phyloP scores from a whole-genome alignment of 2,797 vertebrate genomes.

The Sebastes nivosus region DNA sequence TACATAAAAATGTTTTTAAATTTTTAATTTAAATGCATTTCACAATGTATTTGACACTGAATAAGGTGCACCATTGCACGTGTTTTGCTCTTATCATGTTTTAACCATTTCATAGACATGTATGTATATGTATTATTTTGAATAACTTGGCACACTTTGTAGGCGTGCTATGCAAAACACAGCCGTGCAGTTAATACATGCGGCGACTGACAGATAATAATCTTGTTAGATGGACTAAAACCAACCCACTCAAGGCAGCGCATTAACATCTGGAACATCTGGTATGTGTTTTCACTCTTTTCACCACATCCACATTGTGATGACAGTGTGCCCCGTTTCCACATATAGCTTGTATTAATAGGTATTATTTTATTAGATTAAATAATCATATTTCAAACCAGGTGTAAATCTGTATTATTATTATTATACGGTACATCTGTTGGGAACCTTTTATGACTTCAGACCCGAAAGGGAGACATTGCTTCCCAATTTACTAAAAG shows the following conservation, averaged over 20 bases:
- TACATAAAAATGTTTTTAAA: too few relatives aligned
- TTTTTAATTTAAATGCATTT: too few relatives aligned
- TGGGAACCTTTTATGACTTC: not conserved
- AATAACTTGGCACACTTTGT: too few relatives aligned
- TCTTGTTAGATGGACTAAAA: too few relatives aligned
- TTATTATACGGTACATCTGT: not conserved
- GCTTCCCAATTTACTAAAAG: not conserved
- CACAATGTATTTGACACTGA: too few relatives aligned
- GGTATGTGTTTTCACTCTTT: not conserved
- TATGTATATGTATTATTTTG: too few relatives aligned
- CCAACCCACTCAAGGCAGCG: not conserved
- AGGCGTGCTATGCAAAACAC: too few relatives aligned
- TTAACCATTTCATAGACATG: too few relatives aligned
- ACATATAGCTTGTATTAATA: not conserved
- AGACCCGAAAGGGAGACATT: not conserved
- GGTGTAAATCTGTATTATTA: not conserved
- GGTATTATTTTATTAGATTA: not conserved
- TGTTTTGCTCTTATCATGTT: too few relatives aligned
- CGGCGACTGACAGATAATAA: too few relatives aligned
- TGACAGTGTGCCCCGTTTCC: not conserved
- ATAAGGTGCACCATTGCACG: too few relatives aligned
- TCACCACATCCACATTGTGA: not conserved
- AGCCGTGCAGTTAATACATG: too few relatives aligned
- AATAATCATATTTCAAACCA: not conserved
- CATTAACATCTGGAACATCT: not conserved